A percentile compares a stretch with the other conserved stretches of the same genome.
These are phyloP conservation scores for Natrix natrix DNA, from an alignment of 2,797 vertebrate species.

Conservation along the genomic window DNA sequence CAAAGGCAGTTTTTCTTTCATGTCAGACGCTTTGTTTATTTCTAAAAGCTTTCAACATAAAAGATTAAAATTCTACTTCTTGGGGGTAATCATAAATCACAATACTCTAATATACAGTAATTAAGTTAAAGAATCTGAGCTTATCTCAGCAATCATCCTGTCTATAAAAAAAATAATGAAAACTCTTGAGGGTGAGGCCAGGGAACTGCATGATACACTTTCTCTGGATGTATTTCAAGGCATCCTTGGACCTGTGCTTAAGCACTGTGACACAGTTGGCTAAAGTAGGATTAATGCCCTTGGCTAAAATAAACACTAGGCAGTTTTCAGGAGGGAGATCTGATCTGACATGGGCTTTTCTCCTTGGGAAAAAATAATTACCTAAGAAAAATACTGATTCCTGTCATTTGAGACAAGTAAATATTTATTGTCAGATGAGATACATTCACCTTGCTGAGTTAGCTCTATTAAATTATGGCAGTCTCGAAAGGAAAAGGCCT, in stretches of 20 bases:
- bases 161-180: not conserved
- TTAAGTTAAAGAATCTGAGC: constrained; percentile 5
- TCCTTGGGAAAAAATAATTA: not conserved
- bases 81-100: not conserved
- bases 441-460: not conserved
- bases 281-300: not conserved
- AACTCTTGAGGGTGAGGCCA: not conserved
- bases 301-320: not conserved
- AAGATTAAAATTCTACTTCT: constrained; percentile 2
- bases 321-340: not conserved
- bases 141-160: not conserved
- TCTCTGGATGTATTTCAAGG: not conserved
- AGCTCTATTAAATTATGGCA: not conserved
- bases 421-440: not conserved
- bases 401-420: not conserved
- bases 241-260: not conserved
- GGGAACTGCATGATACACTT: not conserved
- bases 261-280: not conserved
- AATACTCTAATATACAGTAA: not conserved
- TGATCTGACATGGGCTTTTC: not conserved
- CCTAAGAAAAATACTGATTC: not conserved
- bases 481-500: not conserved
- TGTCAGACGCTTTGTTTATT: not conserved
- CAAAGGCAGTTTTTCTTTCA: not conserved
- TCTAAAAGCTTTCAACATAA: not conserved